Evolutionary conservation across 2,888 invertebrate genomes (phyloP).

Genomic region (Pharmacophagus antenor): DNA sequence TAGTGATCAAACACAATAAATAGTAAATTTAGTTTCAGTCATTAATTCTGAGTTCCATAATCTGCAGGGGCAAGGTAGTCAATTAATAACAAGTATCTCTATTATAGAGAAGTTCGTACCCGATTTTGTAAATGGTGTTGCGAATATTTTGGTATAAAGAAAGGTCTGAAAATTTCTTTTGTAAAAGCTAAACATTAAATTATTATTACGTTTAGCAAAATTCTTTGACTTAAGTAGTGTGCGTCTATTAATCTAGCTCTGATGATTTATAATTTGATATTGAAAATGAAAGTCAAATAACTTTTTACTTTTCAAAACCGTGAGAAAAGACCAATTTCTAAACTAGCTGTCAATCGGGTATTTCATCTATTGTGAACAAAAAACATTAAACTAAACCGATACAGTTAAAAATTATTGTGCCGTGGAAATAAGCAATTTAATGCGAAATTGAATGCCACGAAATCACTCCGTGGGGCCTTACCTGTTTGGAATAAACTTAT

Average conservation of each 20-base stretch:
- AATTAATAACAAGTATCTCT: too few species aligned
- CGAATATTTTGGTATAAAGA: too few species aligned
- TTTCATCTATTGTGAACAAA: conserved; percentile 48
- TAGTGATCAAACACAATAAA: neutral
- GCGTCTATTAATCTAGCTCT: conserved; percentile 32
- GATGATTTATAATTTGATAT: conserved; percentile 41
- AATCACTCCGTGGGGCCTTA: conserved; percentile 63
- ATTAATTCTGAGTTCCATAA: too few species aligned
- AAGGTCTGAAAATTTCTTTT: neutral
- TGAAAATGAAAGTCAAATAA: conserved; percentile 63
- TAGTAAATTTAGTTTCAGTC: neutral
- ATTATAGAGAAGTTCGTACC: too few species aligned
- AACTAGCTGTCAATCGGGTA: conserved; percentile 32
- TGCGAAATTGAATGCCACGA: conserved; percentile 74
- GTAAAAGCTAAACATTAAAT: neutral
- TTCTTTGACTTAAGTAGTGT: conserved; percentile 29
- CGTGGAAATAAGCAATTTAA: conserved; percentile 77
- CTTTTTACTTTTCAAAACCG: conserved; percentile 67
- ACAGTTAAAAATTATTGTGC: conserved; percentile 78
- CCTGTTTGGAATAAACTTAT: conserved; percentile 78
- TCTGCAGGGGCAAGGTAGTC: too few species aligned
- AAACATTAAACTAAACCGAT: conserved; percentile 63
- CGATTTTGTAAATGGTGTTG: too few species aligned
- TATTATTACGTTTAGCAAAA: neutral
- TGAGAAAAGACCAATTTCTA: conserved; percentile 64